These are phyloP conservation scores for Cotesia congregata DNA, from an alignment of 2,888 invertebrate species.

Conservation along the genomic window DNA sequence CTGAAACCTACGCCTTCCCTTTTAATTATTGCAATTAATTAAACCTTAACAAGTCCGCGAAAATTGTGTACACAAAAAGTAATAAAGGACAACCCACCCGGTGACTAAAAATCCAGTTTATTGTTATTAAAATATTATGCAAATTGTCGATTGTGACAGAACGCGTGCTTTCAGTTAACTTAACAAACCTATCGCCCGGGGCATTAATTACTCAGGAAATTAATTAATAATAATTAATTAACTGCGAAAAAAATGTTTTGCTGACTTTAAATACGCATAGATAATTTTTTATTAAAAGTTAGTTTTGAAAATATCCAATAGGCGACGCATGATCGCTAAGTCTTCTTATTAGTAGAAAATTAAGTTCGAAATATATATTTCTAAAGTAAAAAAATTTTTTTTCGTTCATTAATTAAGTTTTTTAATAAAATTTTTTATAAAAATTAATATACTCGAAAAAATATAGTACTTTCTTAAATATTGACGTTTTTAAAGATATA, in stretches of 20 bases:
- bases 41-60: constrained; percentile 61
- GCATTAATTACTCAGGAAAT: constrained; percentile 40
- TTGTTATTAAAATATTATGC: not conserved
- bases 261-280: not conserved
- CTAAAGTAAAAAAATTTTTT: no score
- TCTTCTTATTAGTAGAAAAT: no score
- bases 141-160: not conserved
- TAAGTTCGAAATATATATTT: no score
- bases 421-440: no score
- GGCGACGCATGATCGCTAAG: no score
- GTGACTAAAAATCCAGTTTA: no score
- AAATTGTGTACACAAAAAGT: constrained; percentile 18
- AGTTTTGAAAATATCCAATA: no score
- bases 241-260: not conserved
- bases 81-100: constrained; percentile 29
- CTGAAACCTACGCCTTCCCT: constrained; percentile 57
- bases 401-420: no score
- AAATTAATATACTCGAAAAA: no score
- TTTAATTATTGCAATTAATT: constrained; percentile 68
- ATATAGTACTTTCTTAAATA: no score
- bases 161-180: constrained; percentile 26
- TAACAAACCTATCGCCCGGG: constrained; percentile 39
- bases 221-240: constrained; percentile 41
- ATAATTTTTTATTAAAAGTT: no score
- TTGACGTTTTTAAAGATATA: no score